Percentiles rank a stretch among this genome's conserved stretches.
Evolutionary conservation across 2,113 vertebrate species (phyloP).

Genomic region (Ictidomys tridecemlineatus): DNA sequence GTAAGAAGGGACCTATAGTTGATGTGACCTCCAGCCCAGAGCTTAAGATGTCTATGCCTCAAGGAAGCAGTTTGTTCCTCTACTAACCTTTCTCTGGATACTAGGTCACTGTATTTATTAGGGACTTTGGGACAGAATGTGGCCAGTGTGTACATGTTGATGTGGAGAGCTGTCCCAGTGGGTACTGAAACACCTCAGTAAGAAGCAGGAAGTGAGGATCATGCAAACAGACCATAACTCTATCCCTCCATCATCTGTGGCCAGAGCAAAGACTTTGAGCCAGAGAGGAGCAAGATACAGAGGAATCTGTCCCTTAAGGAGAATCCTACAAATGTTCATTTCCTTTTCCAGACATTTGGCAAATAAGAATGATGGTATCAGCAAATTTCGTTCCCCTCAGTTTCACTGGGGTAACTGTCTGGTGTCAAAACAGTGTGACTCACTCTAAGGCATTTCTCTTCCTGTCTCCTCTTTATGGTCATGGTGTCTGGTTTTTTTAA

Average conservation of each 20-base stretch:
- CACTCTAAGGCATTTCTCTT: conserved; percentile 59
- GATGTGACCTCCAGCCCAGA: not conserved
- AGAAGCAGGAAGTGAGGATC: not conserved
- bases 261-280: not conserved
- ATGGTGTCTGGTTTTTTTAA: conserved; percentile 83
- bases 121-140: not conserved
- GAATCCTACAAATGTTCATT: not conserved
- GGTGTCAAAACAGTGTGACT: conserved; percentile 73
- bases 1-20: no score
- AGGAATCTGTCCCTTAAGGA: not conserved
- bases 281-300: not conserved
- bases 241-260: not conserved
- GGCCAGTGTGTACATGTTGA: not conserved
- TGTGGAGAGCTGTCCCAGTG: not conserved
- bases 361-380: not conserved
- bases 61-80: not conserved
- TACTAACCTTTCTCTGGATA: not conserved
- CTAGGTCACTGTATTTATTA: not conserved
- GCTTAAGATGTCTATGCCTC: not conserved
- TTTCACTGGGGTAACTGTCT: conserved; percentile 71
- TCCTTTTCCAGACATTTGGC: not conserved
- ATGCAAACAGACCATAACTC: not conserved
- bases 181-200: accelerated
- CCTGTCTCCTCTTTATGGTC: conserved; percentile 74
- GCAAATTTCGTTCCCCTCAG: not conserved